Conservation (phyloP, 2,888 invertebrate species). For the Spilosoma lubricipeda region DNA sequence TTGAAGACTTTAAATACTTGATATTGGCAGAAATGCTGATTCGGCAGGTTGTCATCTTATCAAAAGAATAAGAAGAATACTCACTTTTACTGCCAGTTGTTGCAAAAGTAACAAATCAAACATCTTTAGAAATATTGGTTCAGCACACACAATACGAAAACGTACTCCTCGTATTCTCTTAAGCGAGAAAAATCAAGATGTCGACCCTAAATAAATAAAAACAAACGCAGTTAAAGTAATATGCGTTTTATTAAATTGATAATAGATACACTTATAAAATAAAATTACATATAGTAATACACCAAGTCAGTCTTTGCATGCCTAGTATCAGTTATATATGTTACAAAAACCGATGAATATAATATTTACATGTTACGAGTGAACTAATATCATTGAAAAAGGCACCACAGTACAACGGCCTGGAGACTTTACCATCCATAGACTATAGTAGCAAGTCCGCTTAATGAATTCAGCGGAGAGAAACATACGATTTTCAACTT, state of each 20-base stretch:
- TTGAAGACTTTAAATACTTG: too few relatives aligned
- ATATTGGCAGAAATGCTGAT: too few relatives aligned
- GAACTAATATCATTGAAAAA: slow-evolving; percentile 52
- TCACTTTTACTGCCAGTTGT: too few relatives aligned
- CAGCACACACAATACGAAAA: too few relatives aligned
- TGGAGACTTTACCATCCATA: not conserved
- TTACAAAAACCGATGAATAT: slow-evolving; percentile 57
- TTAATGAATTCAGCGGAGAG: not conserved
- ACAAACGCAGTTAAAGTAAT: slow-evolving; percentile 59
- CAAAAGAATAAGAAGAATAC: too few relatives aligned
- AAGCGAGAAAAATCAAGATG: not conserved
- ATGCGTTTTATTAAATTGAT: slow-evolving; percentile 69
- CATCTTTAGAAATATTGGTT: too few relatives aligned
- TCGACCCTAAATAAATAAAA: slow-evolving; percentile 31
- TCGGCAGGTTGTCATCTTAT: too few relatives aligned
- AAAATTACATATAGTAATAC: slow-evolving; percentile 75
- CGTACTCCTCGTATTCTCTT: too few relatives aligned
- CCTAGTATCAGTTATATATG: slow-evolving; percentile 81
- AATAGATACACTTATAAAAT: slow-evolving; percentile 77
- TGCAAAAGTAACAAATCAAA: too few relatives aligned
- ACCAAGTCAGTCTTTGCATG: slow-evolving; percentile 86
- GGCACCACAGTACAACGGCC: slow-evolving; percentile 45
- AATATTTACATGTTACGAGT: slow-evolving; percentile 50
- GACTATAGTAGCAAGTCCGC: slow-evolving; percentile 17
- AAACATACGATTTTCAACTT: not conserved